Evolutionary conservation across 2,113 vertebrate species (phyloP).

Genomic region (Bufo bufo): DNA sequence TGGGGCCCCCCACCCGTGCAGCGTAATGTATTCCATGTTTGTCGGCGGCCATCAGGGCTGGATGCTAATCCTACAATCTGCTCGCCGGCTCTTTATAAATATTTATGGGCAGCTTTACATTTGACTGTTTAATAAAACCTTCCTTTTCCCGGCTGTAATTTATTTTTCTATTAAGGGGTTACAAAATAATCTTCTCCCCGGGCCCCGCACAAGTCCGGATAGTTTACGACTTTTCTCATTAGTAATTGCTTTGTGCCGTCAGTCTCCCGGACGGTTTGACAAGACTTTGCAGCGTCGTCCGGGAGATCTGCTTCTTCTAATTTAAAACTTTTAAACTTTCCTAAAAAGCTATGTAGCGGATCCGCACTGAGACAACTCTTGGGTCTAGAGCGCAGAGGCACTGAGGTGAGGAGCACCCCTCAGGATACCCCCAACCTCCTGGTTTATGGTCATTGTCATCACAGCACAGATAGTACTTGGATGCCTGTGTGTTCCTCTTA

Average conservation of each 20-base stretch:
- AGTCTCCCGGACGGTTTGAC: background rate
- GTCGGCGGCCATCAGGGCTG: background rate
- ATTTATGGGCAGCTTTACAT: constrained; percentile 37
- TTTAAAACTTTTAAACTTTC: background rate
- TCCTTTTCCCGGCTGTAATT: constrained; percentile 36
- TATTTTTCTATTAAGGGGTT: constrained; percentile 50
- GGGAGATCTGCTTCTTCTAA: background rate
- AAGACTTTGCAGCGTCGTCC: background rate
- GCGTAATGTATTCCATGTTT: constrained; percentile 6
- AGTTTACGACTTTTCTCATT: constrained; percentile 22
- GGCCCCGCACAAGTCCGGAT: background rate
- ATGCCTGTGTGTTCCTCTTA: too few species aligned
- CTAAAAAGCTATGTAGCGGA: background rate
- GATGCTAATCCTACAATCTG: constrained; percentile 39
- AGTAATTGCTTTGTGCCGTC: constrained; percentile 7
- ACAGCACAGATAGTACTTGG: too few species aligned
- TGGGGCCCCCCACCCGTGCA: background rate
- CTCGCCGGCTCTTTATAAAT: constrained; percentile 36
- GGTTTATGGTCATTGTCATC: too few species aligned
- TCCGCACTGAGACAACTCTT: background rate
- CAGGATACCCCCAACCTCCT: too few species aligned
- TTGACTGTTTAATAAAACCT: constrained; percentile 38
- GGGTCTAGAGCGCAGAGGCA: background rate
- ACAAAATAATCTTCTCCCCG: constrained; percentile 27
- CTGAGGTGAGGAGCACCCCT: background rate